These are phyloP conservation scores for Sycobia sp. DNA, from an alignment of 1,140 invertebrate genomes.

Conservation along the genomic window DNA sequence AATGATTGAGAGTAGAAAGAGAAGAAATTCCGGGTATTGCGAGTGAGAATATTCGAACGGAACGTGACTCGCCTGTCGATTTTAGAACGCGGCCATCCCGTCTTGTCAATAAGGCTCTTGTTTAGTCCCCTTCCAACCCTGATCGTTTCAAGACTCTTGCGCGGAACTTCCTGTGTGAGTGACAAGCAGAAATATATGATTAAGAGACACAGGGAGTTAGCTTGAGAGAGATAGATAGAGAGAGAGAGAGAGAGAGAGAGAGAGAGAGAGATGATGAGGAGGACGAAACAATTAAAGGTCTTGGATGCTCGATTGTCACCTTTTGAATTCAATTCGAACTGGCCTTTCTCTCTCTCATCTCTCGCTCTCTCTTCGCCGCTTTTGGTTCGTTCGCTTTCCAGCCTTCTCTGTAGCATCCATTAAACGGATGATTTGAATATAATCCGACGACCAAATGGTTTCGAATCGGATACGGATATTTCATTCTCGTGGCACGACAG, in stretches of 20 bases:
- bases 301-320: conserved; percentile 48
- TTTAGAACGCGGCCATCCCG: conserved; percentile 28
- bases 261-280: conserved; percentile 37
- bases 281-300: conserved; percentile 49
- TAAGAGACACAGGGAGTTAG: no score
- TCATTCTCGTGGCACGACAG: no score
- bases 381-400: conserved; percentile 5
- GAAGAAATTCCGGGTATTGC: no score
- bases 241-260: conserved; percentile 6
- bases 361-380: conserved; percentile 15
- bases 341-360: conserved; percentile 1
- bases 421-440: conserved; percentile 29
- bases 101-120: conserved; percentile 40
- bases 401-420: background rate
- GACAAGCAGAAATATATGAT: background rate
- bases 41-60: conserved; percentile 12
- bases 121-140: conserved; percentile 31
- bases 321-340: conserved; percentile 42
- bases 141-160: background rate
- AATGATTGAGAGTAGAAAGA: no score
- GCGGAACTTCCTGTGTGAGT: background rate
- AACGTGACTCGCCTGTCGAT: conserved; percentile 15
- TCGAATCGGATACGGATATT: conserved; percentile 13
- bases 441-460: conserved; percentile 1
- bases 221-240: background rate